Conservation (phyloP, 2,888 invertebrate genomes). For the Caenorhabditis parvicauda region DNA sequence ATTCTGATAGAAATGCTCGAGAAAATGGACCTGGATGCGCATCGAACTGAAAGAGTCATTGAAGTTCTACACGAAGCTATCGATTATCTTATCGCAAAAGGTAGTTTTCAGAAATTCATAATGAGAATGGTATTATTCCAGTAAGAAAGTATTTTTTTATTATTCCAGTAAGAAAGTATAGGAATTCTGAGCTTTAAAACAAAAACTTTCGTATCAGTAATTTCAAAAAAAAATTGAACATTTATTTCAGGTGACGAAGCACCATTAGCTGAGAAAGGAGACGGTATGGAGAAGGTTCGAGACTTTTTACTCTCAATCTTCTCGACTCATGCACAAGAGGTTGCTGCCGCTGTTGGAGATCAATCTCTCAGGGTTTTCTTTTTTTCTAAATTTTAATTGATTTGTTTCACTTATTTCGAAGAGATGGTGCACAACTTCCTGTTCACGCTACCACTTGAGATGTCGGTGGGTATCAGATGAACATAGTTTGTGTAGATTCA, state of each 20-base stretch:
- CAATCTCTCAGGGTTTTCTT: slow-evolving; percentile 8
- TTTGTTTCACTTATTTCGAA: neutral
- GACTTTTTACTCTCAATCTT: slow-evolving; percentile 22
- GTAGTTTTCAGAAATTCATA: too few species aligned
- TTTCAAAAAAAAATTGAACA: neutral
- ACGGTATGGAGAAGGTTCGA: slow-evolving; percentile 34
- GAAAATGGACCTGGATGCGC: slow-evolving; percentile 14
- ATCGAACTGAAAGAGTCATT: slow-evolving; percentile 11
- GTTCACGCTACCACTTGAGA: too few species aligned
- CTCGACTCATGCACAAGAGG: slow-evolving; percentile 27
- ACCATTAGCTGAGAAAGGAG: slow-evolving; percentile 28
- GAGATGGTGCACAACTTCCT: too few species aligned
- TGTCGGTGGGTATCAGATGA: too few species aligned
- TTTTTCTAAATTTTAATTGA: neutral
- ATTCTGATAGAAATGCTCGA: slow-evolving; percentile 21
- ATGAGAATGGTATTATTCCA: too few species aligned
- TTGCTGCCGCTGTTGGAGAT: slow-evolving; percentile 24
- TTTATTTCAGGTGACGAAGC: slow-evolving; percentile 17
- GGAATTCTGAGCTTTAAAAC: neutral
- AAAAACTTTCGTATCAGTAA: neutral
- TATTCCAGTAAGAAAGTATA: neutral
- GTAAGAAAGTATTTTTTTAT: too few species aligned
- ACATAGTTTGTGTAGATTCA: too few species aligned
- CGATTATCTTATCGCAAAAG: slow-evolving; percentile 16
- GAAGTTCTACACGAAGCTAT: slow-evolving; percentile 16